These are phyloP conservation scores for Pseudeuparius sepicola DNA, from an alignment of 2,888 invertebrate genomes.

Conservation along the genomic window DNA sequence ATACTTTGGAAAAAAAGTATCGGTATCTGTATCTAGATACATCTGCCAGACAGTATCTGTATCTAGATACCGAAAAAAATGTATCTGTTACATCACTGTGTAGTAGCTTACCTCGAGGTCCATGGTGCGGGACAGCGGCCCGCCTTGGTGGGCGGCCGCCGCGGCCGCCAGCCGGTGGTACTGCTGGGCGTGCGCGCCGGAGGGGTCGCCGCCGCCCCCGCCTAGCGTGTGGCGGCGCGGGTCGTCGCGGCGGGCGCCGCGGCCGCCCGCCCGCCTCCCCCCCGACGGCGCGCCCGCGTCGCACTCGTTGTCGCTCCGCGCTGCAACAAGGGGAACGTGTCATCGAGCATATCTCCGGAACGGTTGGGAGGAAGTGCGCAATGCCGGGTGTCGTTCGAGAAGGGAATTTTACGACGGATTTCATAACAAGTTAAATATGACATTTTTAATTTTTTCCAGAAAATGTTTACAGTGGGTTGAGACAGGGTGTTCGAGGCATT, in stretches of 20 bases:
- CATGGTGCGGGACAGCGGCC: slow-evolving; percentile 51
- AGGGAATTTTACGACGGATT: no score
- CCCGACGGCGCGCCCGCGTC: slow-evolving; percentile 42
- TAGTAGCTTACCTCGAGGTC: slow-evolving; percentile 66
- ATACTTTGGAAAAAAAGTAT: no score
- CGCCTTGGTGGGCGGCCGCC: slow-evolving; percentile 49
- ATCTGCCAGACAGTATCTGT: no score
- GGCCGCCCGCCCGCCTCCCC: slow-evolving; percentile 42
- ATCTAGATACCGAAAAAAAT: no score
- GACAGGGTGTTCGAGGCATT: no score
- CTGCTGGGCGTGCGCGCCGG: slow-evolving; percentile 64
- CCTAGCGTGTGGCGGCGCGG: slow-evolving; percentile 75
- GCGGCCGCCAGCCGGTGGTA: no score
- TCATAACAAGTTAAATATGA: no score
- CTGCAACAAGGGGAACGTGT: slow-evolving; percentile 22
- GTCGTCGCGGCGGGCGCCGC: slow-evolving; percentile 59
- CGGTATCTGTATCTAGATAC: no score
- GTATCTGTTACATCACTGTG: no score
- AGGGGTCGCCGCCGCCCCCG: slow-evolving; percentile 36
- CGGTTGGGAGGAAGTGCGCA: slow-evolving; percentile 1
- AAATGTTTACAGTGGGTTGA: no score
- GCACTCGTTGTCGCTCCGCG: slow-evolving; percentile 34
- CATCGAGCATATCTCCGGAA: slow-evolving; percentile 2
- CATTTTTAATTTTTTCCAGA: no score
- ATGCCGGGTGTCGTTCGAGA: no score